phyloP scores from a whole-genome alignment of 2,888 invertebrate genomes.

The Synanthedon vespiformis region DNA sequence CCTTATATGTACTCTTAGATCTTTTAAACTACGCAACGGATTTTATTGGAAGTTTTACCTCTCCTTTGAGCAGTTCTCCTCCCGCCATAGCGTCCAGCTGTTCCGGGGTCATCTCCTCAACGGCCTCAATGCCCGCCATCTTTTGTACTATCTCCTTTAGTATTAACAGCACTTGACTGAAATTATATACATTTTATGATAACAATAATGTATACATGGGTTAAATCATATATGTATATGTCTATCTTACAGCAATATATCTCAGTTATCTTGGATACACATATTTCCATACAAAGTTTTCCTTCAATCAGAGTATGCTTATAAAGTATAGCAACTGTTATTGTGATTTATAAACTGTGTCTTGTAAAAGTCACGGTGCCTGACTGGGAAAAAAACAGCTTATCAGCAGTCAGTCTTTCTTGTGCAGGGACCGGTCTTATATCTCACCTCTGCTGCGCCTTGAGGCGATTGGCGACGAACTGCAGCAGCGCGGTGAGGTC shows the following conservation, averaged over 20 bases:
- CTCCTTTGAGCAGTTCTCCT: conserved; percentile 93
- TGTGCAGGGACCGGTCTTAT: too few species aligned
- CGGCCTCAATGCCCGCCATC: conserved; percentile 99
- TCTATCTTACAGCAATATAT: not conserved
- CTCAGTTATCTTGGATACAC: too few species aligned
- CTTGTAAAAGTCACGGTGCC: too few species aligned
- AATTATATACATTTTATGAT: conserved; percentile 6
- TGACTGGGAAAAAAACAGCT: too few species aligned
- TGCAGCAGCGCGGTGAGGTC: conserved; percentile 95
- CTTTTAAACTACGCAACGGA: too few species aligned
- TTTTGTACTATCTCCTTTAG: conserved; percentile 98
- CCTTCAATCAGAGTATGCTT: too few species aligned
- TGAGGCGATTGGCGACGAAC: conserved; percentile 96
- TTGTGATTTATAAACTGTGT: too few species aligned
- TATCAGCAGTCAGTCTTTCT: too few species aligned
- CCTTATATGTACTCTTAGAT: too few species aligned
- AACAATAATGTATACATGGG: not conserved
- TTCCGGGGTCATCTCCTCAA: conserved; percentile 95
- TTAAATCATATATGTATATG: not conserved
- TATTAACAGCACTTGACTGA: conserved; percentile 88
- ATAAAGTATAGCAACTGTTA: too few species aligned
- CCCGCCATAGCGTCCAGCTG: conserved; percentile 98
- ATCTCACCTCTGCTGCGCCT: conserved; percentile 89
- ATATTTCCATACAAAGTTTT: too few species aligned
- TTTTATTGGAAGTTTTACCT: conserved; percentile 68